These are phyloP conservation scores for Pollachius pollachius DNA, from an alignment of 2,113 vertebrate genomes.

Conservation along the genomic window DNA sequence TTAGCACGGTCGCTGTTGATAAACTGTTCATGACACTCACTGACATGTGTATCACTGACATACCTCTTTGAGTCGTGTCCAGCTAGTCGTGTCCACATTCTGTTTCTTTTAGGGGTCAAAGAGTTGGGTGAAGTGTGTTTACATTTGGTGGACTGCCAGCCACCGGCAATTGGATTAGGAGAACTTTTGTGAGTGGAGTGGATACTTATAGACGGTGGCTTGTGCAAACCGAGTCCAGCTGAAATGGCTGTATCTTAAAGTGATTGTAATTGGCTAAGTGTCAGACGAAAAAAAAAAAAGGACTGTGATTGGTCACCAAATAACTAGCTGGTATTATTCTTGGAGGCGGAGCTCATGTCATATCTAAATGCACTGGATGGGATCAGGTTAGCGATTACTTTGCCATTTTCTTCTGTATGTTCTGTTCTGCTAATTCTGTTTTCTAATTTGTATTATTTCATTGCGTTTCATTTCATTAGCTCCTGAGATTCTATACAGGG, in stretches of 20 bases:
- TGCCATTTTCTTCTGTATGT: too few species aligned
- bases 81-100: not conserved
- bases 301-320: too few species aligned
- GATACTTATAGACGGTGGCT: slow-evolving; percentile 14
- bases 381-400: too few species aligned
- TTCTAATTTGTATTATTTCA: too few species aligned
- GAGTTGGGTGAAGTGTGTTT: slow-evolving; percentile 9
- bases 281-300: too few species aligned
- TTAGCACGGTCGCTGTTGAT: slow-evolving; percentile 13
- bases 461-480: too few species aligned
- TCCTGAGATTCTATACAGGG: too few species aligned
- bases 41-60: slow-evolving; percentile 10
- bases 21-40: not conserved
- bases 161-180: slow-evolving; percentile 23
- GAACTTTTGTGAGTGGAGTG: slow-evolving; percentile 19
- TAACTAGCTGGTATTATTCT: not conserved
- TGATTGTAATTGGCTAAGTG: slow-evolving; percentile 1
- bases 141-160: slow-evolving; percentile 11
- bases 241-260: slow-evolving; percentile 18
- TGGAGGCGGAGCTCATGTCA: not conserved
- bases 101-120: slow-evolving; percentile 11
- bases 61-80: not conserved
- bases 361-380: too few species aligned
- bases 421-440: too few species aligned
- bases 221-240: slow-evolving; percentile 1